Evolutionary conservation across 2,888 invertebrate genomes (phyloP), one percentile per base, ranked within the genome.

Genomic region (Thecocarcelia acutangulata): DNA sequence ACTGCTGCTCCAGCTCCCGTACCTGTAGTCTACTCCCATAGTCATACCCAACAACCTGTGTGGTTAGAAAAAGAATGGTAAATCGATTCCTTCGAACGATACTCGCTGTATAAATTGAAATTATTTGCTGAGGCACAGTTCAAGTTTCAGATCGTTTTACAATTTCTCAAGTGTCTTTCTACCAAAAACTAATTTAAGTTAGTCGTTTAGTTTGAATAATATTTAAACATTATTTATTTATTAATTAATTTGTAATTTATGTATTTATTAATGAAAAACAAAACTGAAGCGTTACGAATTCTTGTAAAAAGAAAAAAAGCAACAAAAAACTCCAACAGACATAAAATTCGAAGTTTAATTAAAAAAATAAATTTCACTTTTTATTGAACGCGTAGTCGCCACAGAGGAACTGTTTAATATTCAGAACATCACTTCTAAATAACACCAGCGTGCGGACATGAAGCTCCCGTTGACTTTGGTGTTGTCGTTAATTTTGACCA

Each of bases 1-100:
- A 54, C 54, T 9, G 69, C 76, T 24, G 86, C 89, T 0, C 88
- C 87, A 54, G 89, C 89, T 17, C 93, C 87, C 87, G 91, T 88
- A 90, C 93, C 82, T 87, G 92, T 90, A 33, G 89, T 91, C 66
- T 90, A 90, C 85, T 90, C 90, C 1, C 90, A 90, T 78, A 88
- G 89, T 13, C 90, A 90, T 76, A 86, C 89, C 59, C 90, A 90
- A 84, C 90, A 88, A 83, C 91, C 91, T 66, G 89, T 91, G 61
- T 91, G 90, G 90, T 84, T 91, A 69, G 90, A 91, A 85, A 91
- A 91, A 83, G 90, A 90, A 76, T 91, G 91, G 91, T 89, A 86
- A 61, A 75, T 84, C 63, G 8, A 4, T 12, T 63, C 42, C 40
- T 46, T 61, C 72, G 44, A 68, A 21, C 33, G 44, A 19, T 37